Conservation (phyloP, 2,888 invertebrate species). For the Anoncus sp. region DNA sequence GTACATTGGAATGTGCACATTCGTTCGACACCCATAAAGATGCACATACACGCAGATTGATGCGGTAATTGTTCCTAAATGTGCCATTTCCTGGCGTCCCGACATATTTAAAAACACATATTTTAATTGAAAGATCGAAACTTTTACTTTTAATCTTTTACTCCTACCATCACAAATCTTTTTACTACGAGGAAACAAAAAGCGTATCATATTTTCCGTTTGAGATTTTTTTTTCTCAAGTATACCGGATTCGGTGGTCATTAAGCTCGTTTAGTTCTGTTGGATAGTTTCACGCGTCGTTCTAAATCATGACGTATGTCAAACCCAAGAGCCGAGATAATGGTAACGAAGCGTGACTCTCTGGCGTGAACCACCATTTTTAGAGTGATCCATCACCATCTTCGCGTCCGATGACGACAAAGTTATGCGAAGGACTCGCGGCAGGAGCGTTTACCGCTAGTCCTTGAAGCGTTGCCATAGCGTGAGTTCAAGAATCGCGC, state of each 20-base stretch:
- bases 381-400: constrained; percentile 74
- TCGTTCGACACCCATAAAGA: no score
- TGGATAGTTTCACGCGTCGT: constrained; percentile 19
- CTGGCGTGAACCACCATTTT: constrained; percentile 61
- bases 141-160: no score
- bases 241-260: not conserved
- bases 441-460: constrained; percentile 40
- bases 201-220: not conserved
- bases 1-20: no score
- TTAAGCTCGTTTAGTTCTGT: not conserved
- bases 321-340: constrained; percentile 69
- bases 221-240: not conserved
- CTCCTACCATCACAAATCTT: no score
- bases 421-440: constrained; percentile 75
- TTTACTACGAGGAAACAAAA: no score
- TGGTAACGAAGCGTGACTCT: constrained; percentile 73
- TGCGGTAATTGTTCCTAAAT: no score
- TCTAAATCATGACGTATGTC: constrained; percentile 25
- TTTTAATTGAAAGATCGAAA: no score
- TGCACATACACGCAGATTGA: no score
- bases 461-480: constrained; percentile 12
- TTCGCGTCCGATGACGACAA: constrained; percentile 71
- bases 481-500: constrained; percentile 30
- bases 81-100: no score
- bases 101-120: no score